Evolutionary conservation across 2,888 invertebrate species (phyloP).

Genomic region (Pterostichus madidus): DNA sequence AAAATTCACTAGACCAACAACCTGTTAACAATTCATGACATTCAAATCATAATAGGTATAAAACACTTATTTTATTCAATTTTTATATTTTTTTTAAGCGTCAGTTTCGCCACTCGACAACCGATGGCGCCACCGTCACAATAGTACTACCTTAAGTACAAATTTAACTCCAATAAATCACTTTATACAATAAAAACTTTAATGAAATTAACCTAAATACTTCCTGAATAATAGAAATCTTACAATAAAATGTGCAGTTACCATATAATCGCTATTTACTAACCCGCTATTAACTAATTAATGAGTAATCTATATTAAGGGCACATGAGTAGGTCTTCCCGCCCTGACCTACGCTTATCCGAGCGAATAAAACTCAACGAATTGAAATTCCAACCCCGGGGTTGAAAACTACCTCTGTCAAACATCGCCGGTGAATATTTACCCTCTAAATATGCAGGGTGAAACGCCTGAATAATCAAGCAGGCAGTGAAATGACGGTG

Average conservation of each 20-base stretch:
- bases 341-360: slow-evolving; percentile 15
- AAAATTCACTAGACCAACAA: too few relatives aligned
- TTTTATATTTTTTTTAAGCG: too few relatives aligned
- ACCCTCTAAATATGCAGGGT: slow-evolving; percentile 45
- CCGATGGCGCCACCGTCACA: too few relatives aligned
- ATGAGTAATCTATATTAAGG: background rate
- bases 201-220: background rate
- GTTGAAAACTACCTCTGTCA: background rate
- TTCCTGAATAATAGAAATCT: background rate
- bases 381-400: slow-evolving; percentile 33
- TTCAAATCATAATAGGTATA: too few relatives aligned
- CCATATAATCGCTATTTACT: slow-evolving; percentile 4
- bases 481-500: slow-evolving; percentile 1
- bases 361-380: slow-evolving; percentile 9
- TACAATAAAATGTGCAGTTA: slow-evolving; percentile 7
- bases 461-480: slow-evolving; percentile 38
- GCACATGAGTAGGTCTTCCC: background rate
- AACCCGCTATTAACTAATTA: background rate
- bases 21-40: too few relatives aligned
- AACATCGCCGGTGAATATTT: slow-evolving; percentile 40
- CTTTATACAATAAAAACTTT: too few relatives aligned
- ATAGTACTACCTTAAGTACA: too few relatives aligned
- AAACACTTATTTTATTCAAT: too few relatives aligned
- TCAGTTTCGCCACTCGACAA: too few relatives aligned
- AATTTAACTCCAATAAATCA: too few relatives aligned